phyloP scores from a whole-genome alignment of 2,113 vertebrate species.

The Polyodon spathula region DNA sequence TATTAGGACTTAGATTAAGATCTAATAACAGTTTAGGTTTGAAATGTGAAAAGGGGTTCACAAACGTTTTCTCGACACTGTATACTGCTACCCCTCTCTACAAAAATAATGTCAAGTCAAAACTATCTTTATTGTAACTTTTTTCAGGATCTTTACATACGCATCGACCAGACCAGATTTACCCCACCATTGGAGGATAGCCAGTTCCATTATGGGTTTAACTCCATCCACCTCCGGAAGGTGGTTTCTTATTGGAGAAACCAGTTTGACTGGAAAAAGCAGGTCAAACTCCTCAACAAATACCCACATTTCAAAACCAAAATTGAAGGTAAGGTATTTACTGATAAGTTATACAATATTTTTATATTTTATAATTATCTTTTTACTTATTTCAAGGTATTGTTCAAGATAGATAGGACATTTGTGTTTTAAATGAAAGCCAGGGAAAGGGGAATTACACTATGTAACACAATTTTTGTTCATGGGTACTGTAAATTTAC shows the following conservation, averaged over 20 bases:
- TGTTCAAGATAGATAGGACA: no score
- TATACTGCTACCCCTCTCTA: background rate
- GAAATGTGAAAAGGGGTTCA: no score
- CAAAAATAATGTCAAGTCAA: background rate
- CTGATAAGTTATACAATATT: no score
- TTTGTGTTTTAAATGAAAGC: no score
- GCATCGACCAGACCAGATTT: constrained; percentile 63
- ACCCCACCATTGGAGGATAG: constrained; percentile 54
- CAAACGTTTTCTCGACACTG: no score
- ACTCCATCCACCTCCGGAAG: constrained; percentile 55
- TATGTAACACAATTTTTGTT: no score
- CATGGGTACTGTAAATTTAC: no score
- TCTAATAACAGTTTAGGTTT: no score
- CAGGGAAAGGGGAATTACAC: no score
- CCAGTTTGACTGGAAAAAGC: constrained; percentile 71
- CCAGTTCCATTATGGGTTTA: constrained; percentile 74
- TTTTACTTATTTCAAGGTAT: no score
- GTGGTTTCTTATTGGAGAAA: constrained; percentile 76
- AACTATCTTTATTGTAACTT: background rate
- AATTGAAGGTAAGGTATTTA: constrained; percentile 71
- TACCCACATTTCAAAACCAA: constrained; percentile 78
- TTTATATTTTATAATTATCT: no score
- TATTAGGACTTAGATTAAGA: no score
- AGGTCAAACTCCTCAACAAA: constrained; percentile 68
- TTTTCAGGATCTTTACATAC: constrained; percentile 63